A percentile compares a stretch with the other conserved stretches of the same genome.
Evolutionary conservation across 1,140 invertebrate genomes (phyloP).

Genomic region (Procambarus clarkii): DNA sequence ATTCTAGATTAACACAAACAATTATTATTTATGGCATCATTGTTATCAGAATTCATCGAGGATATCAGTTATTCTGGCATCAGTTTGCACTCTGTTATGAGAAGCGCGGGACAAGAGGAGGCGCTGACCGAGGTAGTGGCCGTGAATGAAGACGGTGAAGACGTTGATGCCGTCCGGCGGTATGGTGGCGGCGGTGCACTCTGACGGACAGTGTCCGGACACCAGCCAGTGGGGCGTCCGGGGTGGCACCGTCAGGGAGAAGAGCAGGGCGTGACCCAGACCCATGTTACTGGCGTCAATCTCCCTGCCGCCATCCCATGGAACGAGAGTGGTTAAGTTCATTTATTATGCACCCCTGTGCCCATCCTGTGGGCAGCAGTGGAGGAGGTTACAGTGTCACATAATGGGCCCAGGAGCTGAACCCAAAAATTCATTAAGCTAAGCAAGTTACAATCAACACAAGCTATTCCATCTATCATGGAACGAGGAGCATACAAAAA

Average conservation of each 20-base stretch:
- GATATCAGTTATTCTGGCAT: no score
- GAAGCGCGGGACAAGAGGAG: no score
- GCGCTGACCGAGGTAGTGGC: constrained; percentile 76
- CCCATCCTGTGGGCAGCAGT: no score
- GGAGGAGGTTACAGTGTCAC: no score
- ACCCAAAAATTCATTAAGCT: no score
- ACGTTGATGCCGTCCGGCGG: constrained; percentile 78
- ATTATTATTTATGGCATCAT: no score
- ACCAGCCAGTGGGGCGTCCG: constrained; percentile 40
- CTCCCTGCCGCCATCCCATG: not conserved
- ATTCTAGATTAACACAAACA: no score
- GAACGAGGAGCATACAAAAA: no score
- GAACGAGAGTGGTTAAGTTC: not conserved
- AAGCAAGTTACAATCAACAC: not conserved
- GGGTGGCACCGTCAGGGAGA: constrained; percentile 62
- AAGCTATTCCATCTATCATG: not conserved
- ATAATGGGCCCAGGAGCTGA: no score
- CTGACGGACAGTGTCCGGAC: constrained; percentile 52
- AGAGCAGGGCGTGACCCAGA: constrained; percentile 54
- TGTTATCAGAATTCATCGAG: no score
- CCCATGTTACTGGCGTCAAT: constrained; percentile 45
- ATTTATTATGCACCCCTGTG: not conserved
- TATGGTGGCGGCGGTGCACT: constrained; percentile 41
- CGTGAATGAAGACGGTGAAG: constrained; percentile 84
- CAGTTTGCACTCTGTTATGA: no score